Conservation (phyloP, 2,113 vertebrate species). For the Sphyrna mokarran region DNA sequence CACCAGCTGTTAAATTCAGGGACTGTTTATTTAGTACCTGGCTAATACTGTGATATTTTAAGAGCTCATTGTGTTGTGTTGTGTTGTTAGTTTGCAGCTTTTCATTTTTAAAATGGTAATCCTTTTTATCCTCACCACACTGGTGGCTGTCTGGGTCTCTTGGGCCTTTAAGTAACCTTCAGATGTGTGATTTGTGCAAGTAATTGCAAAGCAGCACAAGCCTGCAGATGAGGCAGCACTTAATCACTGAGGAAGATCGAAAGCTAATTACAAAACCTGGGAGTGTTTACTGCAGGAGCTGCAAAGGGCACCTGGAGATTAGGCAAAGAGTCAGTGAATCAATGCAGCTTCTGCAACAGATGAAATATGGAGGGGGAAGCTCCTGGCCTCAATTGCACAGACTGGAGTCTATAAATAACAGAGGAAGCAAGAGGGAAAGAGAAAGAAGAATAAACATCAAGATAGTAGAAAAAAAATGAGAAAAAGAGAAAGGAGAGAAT, state of each 20-base stretch:
- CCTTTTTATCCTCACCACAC: neutral
- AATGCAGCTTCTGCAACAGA: neutral
- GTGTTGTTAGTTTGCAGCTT: neutral
- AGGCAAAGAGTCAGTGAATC: neutral
- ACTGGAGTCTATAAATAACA: neutral
- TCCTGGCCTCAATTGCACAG: neutral
- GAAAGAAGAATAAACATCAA: neutral
- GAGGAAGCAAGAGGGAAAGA: neutral
- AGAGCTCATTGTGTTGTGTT: neutral
- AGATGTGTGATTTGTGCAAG: slow-evolving; percentile 21
- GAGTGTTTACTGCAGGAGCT: neutral
- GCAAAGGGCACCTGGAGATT: neutral
- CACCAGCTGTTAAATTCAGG: neutral
- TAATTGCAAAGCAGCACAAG: slow-evolving; percentile 1
- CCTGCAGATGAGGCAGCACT: slow-evolving; percentile 24
- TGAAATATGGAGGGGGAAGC: neutral
- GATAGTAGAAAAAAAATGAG: neutral
- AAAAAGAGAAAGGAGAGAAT: neutral
- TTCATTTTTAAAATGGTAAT: neutral
- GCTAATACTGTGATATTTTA: neutral
- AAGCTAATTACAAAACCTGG: slow-evolving; percentile 3
- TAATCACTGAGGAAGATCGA: neutral
- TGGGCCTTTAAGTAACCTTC: slow-evolving; percentile 21
- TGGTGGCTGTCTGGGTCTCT: neutral
- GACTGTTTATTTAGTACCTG: neutral